phyloP scores from a whole-genome alignment of 2,888 invertebrate genomes.

The Villa cingulata region DNA sequence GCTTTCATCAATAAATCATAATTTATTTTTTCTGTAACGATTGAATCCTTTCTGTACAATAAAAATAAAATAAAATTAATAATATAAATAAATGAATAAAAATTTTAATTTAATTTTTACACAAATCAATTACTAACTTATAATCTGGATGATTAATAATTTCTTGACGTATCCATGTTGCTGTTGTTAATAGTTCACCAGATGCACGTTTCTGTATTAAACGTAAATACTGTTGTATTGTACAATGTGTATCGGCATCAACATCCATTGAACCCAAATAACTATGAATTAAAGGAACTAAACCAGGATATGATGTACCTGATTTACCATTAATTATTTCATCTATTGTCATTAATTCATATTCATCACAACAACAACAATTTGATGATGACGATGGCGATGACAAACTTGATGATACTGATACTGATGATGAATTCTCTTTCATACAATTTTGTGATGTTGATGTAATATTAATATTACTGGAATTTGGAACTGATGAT shows the following conservation, averaged over 20 bases:
- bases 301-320: constrained; percentile 66
- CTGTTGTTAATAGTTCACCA: constrained; percentile 85
- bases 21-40: constrained; percentile 74
- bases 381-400: no score
- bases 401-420: neutral
- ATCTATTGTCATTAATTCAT: constrained; percentile 74
- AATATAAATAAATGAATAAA: neutral
- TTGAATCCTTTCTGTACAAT: constrained; percentile 64
- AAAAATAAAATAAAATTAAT: no score
- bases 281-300: constrained; percentile 85
- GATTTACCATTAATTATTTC: constrained; percentile 89
- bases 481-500: no score
- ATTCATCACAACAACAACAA: no score
- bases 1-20: constrained; percentile 77
- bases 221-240: constrained; percentile 89
- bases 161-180: constrained; percentile 87
- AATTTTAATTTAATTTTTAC: neutral
- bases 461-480: constrained; percentile 9
- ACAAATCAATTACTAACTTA: constrained; percentile 49
- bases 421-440: neutral
- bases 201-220: constrained; percentile 77
- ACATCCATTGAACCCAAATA: constrained; percentile 93
- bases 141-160: constrained; percentile 79
- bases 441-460: constrained; percentile 2
- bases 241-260: constrained; percentile 96